phyloP scores from a whole-genome alignment of 2,888 invertebrate species.

The Acronicta psi region DNA sequence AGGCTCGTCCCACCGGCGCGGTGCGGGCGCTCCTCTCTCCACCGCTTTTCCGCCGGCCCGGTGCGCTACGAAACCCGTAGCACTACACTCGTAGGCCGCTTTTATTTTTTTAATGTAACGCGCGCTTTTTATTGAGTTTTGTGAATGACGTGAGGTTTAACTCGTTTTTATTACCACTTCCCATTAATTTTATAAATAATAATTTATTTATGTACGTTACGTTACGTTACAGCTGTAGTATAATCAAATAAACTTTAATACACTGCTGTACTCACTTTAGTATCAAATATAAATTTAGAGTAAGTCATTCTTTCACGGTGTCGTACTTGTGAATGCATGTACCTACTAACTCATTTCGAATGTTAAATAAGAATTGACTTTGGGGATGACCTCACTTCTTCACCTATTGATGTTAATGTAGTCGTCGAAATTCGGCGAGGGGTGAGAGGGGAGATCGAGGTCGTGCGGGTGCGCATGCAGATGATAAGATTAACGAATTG shows the following conservation, averaged over 20 bases:
- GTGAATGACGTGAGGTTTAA: not conserved
- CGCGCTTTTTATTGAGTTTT: conserved; percentile 18
- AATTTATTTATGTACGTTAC: no score
- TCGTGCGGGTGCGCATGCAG: conserved; percentile 82
- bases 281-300: not conserved
- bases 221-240: no score
- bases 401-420: conserved; percentile 61
- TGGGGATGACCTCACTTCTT: conserved; percentile 65
- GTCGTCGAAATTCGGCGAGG: conserved; percentile 79
- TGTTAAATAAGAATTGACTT: conserved; percentile 61
- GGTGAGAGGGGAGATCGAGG: conserved; percentile 78
- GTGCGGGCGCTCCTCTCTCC: conserved; percentile 78
- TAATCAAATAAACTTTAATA: no score
- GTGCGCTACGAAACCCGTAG: conserved; percentile 61
- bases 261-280: not conserved
- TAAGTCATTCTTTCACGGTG: conserved; percentile 22
- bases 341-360: conserved; percentile 58
- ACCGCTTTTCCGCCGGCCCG: conserved; percentile 71
- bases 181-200: no score
- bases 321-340: conserved; percentile 37
- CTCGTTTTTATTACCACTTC: not conserved
- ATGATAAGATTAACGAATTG: conserved; percentile 88
- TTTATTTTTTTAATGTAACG: conserved; percentile 42
- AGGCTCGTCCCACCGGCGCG: conserved; percentile 78
- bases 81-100: conserved; percentile 76